These are phyloP conservation scores for Grapholita molesta DNA, from an alignment of 1,140 invertebrate species.

Conservation along the genomic window DNA sequence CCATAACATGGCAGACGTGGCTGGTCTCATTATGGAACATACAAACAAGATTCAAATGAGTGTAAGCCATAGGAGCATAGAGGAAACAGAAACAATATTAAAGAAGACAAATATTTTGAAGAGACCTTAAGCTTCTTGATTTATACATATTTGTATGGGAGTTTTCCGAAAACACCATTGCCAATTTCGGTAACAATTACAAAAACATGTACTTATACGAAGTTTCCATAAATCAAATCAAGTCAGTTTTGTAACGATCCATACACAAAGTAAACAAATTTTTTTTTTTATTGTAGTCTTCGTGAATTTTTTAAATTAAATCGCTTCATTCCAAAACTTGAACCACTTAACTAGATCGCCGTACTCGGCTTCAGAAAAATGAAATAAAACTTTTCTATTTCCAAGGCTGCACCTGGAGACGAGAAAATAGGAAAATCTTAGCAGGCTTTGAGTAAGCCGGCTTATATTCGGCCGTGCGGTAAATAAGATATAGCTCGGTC, in stretches of 20 bases:
- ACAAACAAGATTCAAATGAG: background rate
- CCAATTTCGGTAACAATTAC: no score
- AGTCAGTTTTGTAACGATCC: no score
- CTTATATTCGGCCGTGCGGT: conserved; percentile 38
- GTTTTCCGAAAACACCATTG: no score
- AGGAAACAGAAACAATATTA: background rate
- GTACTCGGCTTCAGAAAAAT: conserved; percentile 37
- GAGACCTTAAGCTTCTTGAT: background rate
- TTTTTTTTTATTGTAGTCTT: no score
- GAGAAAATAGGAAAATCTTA: conserved; percentile 48
- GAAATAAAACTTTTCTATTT: conserved; percentile 52
- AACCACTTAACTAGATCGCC: conserved; percentile 25
- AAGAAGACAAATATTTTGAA: background rate
- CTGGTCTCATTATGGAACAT: conserved; percentile 4
- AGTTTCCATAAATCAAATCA: no score
- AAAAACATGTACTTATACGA: no score
- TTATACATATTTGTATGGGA: no score
- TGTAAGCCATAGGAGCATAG: background rate
- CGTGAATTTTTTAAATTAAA: no score
- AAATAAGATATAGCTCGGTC: conserved; percentile 35
- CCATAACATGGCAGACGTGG: background rate
- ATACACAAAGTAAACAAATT: no score
- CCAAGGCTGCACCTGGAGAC: conserved; percentile 43
- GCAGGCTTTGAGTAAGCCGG: conserved; percentile 51
- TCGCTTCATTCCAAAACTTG: conserved; percentile 16